Base-by-base conservation (phyloP, 2,888 invertebrate species). In the Lepeophtheirus nordmannii region DNA sequence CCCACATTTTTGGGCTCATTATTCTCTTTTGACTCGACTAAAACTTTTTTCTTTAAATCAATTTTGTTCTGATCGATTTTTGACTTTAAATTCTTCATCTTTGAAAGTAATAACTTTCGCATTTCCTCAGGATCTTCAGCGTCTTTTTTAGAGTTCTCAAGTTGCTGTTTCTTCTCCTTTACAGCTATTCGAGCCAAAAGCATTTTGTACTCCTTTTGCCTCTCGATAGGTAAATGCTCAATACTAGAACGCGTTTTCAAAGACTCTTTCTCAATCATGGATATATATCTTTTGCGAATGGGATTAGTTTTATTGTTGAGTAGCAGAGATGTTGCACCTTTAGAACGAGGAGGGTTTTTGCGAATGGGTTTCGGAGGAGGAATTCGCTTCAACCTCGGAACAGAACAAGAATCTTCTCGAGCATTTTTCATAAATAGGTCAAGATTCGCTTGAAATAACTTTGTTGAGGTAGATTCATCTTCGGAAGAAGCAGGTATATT, bases 161-260 rank as follows among this genome's bases (percentile, higher is more conserved):
- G 58, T 14, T 58, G 22, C 58, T 22, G 58, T 22, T 17, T 23
- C 12, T 12, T 23, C 22, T 65, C 65, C 58, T 65, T 65, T 14
- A n/a, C 17, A 12, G 58, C 58, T 11, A 58, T 23, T 20, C 20
- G n/a, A 14, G 38, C 39, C 40, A 58, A 14, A 17, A 65, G 65
- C 14, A 30, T 65, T 39, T 58, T 58, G 58, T 65, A 65, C 38
- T 65, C 65, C 14, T 38, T 58, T 39, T 65, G 65, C 41, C 56
- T 65, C 9, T 58, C 58, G 12, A 37, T n/a, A 20, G 65, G 65
- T n/a, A 65, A 58, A 39, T 65, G 58, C 12, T 14, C 22, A 40
- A 65, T 65, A 38, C 12, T 65, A 14, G 23, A 23, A 22, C 30
- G 46, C 30, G 30, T 30, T 23, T 23, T 46, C 22, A 56, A 17